Evolutionary conservation across 2,113 vertebrate genomes (phyloP).

Genomic region (Phyllostomus discolor): DNA sequence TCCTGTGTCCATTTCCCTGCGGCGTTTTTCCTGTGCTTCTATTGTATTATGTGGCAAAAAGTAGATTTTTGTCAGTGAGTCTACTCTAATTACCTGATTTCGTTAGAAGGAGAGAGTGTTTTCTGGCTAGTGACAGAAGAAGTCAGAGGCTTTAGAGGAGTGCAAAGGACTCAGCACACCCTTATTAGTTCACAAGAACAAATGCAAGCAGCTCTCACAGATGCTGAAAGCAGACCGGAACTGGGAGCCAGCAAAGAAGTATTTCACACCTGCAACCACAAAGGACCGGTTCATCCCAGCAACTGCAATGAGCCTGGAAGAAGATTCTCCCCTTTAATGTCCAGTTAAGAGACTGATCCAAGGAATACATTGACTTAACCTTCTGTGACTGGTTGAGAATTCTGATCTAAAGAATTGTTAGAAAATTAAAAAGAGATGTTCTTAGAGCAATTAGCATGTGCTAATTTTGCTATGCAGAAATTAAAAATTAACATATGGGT

Average conservation of each 20-base stretch:
- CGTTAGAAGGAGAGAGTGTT: background rate
- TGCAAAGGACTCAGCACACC: background rate
- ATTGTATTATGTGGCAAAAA: background rate
- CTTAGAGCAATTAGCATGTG: background rate
- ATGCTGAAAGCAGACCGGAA: background rate
- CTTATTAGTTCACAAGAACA: background rate
- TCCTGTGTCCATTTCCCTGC: background rate
- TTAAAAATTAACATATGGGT: background rate
- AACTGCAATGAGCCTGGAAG: background rate
- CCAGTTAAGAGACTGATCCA: background rate
- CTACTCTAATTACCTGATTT: background rate
- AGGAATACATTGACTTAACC: background rate
- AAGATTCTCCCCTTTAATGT: background rate
- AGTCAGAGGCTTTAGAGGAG: background rate
- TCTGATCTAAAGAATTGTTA: background rate
- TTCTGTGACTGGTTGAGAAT: background rate
- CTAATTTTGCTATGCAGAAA: background rate
- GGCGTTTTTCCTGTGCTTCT: background rate
- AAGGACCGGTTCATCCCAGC: background rate
- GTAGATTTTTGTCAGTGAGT: background rate
- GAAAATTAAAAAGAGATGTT: background rate
- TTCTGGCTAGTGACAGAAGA: background rate
- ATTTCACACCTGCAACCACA: background rate
- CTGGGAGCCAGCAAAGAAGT: background rate
- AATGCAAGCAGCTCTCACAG: background rate